These are phyloP conservation scores for Dolichallabes microphthalmus DNA, from an alignment of 2,113 vertebrate genomes.

Conservation along the genomic window DNA sequence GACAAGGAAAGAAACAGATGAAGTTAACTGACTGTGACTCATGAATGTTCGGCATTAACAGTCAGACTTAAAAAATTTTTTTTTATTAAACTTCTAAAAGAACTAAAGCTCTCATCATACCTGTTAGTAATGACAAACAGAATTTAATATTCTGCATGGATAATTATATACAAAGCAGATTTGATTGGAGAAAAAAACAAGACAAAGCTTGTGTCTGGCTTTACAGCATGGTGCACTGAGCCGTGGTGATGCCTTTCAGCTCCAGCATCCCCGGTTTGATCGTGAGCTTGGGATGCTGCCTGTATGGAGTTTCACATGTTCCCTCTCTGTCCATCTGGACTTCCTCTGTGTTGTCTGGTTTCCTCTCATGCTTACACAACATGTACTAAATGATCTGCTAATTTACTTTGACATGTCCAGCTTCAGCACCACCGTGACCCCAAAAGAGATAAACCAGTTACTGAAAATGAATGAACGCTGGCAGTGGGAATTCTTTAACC, in stretches of 20 bases:
- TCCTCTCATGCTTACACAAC: neutral
- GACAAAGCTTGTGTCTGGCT: neutral
- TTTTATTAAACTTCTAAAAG: neutral
- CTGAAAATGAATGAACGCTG: neutral
- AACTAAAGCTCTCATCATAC: neutral
- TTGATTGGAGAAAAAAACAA: neutral
- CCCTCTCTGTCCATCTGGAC: neutral
- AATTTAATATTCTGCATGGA: neutral
- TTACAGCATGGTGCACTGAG: neutral
- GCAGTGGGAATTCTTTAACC: neutral
- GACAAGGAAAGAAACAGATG: slow-evolving; percentile 38
- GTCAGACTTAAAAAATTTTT: neutral
- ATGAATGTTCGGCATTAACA: neutral
- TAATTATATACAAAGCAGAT: neutral
- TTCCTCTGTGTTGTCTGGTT: neutral
- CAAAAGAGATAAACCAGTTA: neutral
- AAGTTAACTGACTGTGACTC: slow-evolving; percentile 32
- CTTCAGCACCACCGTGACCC: neutral
- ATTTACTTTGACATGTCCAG: neutral
- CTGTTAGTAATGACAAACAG: neutral
- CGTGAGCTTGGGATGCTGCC: neutral
- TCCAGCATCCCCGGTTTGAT: neutral
- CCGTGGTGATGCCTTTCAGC: neutral
- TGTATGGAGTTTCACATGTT: neutral
- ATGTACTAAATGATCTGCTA: neutral